Evolutionary conservation across 2,888 invertebrate species (phyloP), one percentile per base, ranked within the genome.

Genomic region (Thereva unica): DNA sequence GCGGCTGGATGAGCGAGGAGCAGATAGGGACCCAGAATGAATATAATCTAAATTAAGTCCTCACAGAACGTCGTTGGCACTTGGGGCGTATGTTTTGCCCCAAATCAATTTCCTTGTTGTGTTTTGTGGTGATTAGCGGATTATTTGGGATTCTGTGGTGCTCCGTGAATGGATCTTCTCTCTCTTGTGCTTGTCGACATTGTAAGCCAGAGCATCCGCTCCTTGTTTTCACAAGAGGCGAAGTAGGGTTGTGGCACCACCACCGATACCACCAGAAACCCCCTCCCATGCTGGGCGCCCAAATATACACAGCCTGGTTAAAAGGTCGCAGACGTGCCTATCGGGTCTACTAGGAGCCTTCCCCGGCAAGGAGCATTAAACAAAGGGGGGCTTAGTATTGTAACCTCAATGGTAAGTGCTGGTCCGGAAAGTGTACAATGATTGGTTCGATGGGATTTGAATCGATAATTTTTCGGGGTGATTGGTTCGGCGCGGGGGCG

Each of bases 51-150:
- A 61, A 61, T 61, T 49, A 50, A 61, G 50, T 61, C 50, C 61
- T 61, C 49, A 50, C 49, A 50, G 45, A 61, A 38, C 61, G 42
- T 61, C 61, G 49, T 12, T 40, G 49, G 34, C 61, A 50, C 50
- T 50, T 47, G 61, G 54, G 34, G 54, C 53, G 23, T 23, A 45
- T 63, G 53, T 54, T 59, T 64, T 56, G 64, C 45, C 67, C 64
- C 59, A 65, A 68, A 68, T 68, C 68, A 68, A 68, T 68, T 68
- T 68, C 64, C 68, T 65, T 68, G 68, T 59, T 65, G 65, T 68
- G 65, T 68, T 68, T 65, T 68, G 68, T 53, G 65, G 68, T 68
- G 68, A 68, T 68, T 68, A 68, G 68, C 68, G 64, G 68, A 68
- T 68, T 68, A 68, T 57, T 68, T 65, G 65, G 64, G 64, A 65